Conservation (phyloP, 2,888 invertebrate species). For the Octonoba sinensis region DNA sequence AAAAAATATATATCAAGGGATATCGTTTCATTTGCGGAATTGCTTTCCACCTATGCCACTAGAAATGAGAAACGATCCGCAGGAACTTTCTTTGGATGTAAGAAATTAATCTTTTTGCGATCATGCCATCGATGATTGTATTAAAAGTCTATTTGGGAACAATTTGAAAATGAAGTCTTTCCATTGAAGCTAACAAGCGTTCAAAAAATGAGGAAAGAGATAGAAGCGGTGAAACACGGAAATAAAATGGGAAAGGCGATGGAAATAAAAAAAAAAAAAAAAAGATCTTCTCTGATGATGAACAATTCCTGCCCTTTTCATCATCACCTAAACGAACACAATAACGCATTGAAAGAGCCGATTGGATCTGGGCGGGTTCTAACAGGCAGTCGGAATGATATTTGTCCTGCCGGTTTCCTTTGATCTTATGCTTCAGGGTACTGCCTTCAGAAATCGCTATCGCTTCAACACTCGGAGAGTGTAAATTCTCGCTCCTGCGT, state of each 20-base stretch:
- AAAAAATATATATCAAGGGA: too few relatives aligned
- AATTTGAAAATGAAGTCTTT: slow-evolving; percentile 43
- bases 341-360: slow-evolving; percentile 53
- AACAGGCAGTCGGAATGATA: slow-evolving; percentile 46
- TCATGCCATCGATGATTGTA: too few relatives aligned
- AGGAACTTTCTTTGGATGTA: too few relatives aligned
- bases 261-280: background rate
- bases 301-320: slow-evolving; percentile 57
- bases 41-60: too few relatives aligned
- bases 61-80: too few relatives aligned
- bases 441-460: slow-evolving; percentile 33
- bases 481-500: slow-evolving; percentile 24
- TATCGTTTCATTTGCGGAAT: too few relatives aligned
- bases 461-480: slow-evolving; percentile 34
- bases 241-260: slow-evolving; percentile 3
- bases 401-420: slow-evolving; percentile 57
- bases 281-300: slow-evolving; percentile 28
- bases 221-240: slow-evolving; percentile 4
- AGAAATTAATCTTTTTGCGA: too few relatives aligned
- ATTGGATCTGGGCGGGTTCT: slow-evolving; percentile 40
- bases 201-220: slow-evolving; percentile 31
- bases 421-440: slow-evolving; percentile 51
- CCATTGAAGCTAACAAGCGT: background rate
- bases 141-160: slow-evolving; percentile 10
- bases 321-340: slow-evolving; percentile 58